A percentile compares a stretch with the other conserved stretches of the same genome.
phyloP scores from a whole-genome alignment of 2,888 invertebrate genomes.

The Hypomecis atomaria region DNA sequence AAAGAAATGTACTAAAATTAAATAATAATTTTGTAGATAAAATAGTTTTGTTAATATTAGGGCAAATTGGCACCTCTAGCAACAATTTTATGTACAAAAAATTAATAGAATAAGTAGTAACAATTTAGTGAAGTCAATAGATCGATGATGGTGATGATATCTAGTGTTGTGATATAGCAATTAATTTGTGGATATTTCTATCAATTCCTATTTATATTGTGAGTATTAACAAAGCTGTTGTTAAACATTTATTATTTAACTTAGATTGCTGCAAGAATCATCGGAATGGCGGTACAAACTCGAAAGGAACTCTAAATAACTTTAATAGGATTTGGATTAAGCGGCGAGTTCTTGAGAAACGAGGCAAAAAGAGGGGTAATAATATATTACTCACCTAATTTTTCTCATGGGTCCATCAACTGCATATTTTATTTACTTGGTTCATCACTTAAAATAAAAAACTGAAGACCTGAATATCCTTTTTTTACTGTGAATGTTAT shows the following conservation, averaged over 20 bases:
- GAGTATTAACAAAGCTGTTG: slow-evolving; percentile 9
- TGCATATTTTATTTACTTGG: too few relatives aligned
- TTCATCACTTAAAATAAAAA: too few relatives aligned
- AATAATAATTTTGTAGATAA: slow-evolving; percentile 35
- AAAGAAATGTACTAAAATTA: slow-evolving; percentile 43
- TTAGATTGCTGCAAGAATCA: too few relatives aligned
- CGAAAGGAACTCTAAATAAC: too few relatives aligned
- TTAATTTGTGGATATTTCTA: slow-evolving; percentile 18
- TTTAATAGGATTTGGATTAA: too few relatives aligned
- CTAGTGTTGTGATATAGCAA: slow-evolving; percentile 32
- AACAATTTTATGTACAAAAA: slow-evolving; percentile 23
- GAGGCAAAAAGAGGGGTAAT: too few relatives aligned
- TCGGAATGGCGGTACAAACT: too few relatives aligned
- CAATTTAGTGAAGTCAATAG: slow-evolving; percentile 22
- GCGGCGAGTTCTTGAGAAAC: too few relatives aligned
- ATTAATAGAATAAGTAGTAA: slow-evolving; percentile 14
- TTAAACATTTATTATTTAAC: background rate
- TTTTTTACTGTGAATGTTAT: too few relatives aligned
- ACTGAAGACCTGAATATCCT: too few relatives aligned
- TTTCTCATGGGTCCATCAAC: too few relatives aligned
- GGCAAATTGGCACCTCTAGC: slow-evolving; percentile 6
- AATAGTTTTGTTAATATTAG: slow-evolving; percentile 29
- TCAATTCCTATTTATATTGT: slow-evolving; percentile 13
- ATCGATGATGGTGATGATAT: slow-evolving; percentile 25
- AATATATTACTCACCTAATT: too few relatives aligned